Evolutionary conservation across 2,888 invertebrate species (phyloP).

Genomic region (Cheilosia scutellata): DNA sequence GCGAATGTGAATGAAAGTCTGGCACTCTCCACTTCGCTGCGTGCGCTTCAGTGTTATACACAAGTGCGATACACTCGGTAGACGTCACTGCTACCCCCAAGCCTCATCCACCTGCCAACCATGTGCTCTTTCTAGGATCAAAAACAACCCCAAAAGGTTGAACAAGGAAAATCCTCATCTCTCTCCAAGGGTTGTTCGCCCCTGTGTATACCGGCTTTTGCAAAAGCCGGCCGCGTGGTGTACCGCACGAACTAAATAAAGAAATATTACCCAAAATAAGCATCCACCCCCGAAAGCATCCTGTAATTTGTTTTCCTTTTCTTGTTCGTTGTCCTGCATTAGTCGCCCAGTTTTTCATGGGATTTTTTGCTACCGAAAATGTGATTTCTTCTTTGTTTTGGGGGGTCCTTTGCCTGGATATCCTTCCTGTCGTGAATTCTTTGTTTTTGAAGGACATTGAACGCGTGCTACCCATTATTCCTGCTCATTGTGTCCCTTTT

Average conservation of each 20-base stretch:
- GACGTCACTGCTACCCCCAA: conserved; percentile 27
- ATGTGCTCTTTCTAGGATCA: conserved; percentile 51
- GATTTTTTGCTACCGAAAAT: conserved; percentile 25
- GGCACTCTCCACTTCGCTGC: conserved; percentile 15
- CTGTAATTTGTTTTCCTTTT: conserved; percentile 64
- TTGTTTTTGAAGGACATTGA: conserved; percentile 58
- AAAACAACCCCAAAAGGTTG: conserved; percentile 47
- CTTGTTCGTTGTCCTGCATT: conserved; percentile 10
- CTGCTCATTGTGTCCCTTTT: conserved; percentile 50
- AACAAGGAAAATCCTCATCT: conserved; percentile 19
- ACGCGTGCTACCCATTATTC: conserved; percentile 65
- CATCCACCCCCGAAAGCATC: conserved; percentile 41
- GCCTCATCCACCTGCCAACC: neutral
- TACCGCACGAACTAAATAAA: conserved; percentile 20
- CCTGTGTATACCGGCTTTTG: conserved; percentile 42
- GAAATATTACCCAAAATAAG: conserved; percentile 35
- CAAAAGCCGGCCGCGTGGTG: conserved; percentile 55
- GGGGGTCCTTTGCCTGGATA: conserved; percentile 8
- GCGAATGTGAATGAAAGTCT: conserved; percentile 72
- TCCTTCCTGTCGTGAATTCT: too few relatives aligned
- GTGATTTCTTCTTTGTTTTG: conserved; percentile 43
- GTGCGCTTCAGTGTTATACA: conserved; percentile 9
- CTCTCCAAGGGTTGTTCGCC: conserved; percentile 68
- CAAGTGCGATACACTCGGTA: conserved; percentile 36
- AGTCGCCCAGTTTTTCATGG: conserved; percentile 11